Base-by-base conservation (phyloP, 2,888 invertebrate species). In the Cyrtodaria siliqua region DNA sequence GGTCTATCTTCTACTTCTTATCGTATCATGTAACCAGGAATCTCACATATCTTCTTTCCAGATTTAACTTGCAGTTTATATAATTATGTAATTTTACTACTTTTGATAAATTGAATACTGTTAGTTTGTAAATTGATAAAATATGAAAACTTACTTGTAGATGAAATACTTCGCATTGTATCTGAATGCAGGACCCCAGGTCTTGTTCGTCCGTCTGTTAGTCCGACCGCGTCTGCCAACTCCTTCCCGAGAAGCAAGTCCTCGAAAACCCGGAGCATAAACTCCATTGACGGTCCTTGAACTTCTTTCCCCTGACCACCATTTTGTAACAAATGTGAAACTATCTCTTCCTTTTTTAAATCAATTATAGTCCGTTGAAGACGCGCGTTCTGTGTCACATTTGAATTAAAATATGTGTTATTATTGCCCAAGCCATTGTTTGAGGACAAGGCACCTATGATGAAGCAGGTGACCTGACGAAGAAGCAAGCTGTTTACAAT, bases 281-380 rank as follows among this genome's bases (percentile, higher is more conserved):
- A 90, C 26, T 77, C 76, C 8, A 84, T 84, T 2, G 89, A 96
- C 95, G 92, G 76, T 52, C 66, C 44, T 12, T 69, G 18, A 23
- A 74, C 60, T 47, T 67, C 66, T 44, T 6, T 16, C 6, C 67
- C 53, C 9, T 64, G 68, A 16, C 69, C 75, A n/a, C 75, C 75
- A 64, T 66, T 64, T 26, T 61, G 52, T 12, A 64, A 14, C 26
- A 75, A 24, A 56, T 75, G 66, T 26, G 49, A 24, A 12, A 53
- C 60, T 0, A 75, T 60, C 12, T 69, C 69, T 9, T 53, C 20
- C n/a, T 57, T 59, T 6, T 56, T 69, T 18, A 75, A 24, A n/a
- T 69, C 66, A 8, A n/a, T 38, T 12, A 33, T 12, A 8, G 4
- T 33, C 6, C 12, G 6, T 8, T 33, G 24, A 44, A 55, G 6